Conservation (phyloP, 2,113 vertebrate species). For the Macaca fascicularis region T2T-MFA8v1.1 NC_088377.1:141800501-141801000, state of each 20-base stretch:
- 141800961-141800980: not conserved
- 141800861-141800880: not conserved
- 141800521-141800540: constrained; percentile 29
- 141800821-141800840: not conserved
- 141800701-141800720: not conserved
- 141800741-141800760: constrained; percentile 9
- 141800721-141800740: not conserved
- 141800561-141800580: not conserved
- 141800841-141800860: not conserved
- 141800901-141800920: not conserved
- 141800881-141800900: not conserved
- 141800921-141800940: not conserved
- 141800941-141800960: not conserved
- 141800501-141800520: not conserved
- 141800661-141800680: not conserved
- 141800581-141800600: not conserved
- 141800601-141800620: not conserved
- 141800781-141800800: not conserved
- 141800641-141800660: not conserved
- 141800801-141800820: not conserved
- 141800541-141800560: not conserved
- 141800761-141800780: not conserved
- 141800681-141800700: not conserved
- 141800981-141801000: not conserved
- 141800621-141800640: not conserved